phyloP scores from a whole-genome alignment of 2,113 vertebrate species.

The Bambusicola thoracicus region DNA sequence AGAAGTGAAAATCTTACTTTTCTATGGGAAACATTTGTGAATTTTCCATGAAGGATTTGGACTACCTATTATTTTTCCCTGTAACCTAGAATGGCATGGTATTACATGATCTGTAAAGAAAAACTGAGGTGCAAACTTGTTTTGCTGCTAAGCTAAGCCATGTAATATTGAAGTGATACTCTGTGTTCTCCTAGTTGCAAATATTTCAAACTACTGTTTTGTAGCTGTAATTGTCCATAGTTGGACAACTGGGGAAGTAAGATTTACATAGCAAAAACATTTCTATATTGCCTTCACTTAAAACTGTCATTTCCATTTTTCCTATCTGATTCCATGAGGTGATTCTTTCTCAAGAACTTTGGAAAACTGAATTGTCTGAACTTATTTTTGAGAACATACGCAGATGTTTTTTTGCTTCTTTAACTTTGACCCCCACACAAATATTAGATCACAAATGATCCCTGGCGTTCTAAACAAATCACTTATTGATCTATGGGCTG shows the following conservation, averaged over 20 bases:
- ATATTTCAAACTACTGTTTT: not conserved
- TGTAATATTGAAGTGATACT: not conserved
- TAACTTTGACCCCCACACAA: not conserved
- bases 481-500: slow-evolving; percentile 20
- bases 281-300: not conserved
- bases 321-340: not conserved
- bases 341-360: not conserved
- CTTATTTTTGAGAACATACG: not conserved
- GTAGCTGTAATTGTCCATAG: not conserved
- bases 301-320: not conserved
- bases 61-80: not conserved
- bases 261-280: not conserved
- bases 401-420: not conserved
- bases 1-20: not conserved
- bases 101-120: not conserved
- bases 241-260: not conserved
- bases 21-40: not conserved
- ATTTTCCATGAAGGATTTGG: not conserved
- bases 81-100: not conserved
- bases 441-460: slow-evolving; percentile 49
- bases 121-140: not conserved
- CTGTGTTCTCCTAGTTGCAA: not conserved
- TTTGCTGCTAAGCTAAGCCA: accelerated
- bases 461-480: slow-evolving; percentile 35
- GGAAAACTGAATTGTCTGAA: not conserved